phyloP scores from a whole-genome alignment of 2,888 invertebrate genomes.

The Onthophagus sagittarius region DNA sequence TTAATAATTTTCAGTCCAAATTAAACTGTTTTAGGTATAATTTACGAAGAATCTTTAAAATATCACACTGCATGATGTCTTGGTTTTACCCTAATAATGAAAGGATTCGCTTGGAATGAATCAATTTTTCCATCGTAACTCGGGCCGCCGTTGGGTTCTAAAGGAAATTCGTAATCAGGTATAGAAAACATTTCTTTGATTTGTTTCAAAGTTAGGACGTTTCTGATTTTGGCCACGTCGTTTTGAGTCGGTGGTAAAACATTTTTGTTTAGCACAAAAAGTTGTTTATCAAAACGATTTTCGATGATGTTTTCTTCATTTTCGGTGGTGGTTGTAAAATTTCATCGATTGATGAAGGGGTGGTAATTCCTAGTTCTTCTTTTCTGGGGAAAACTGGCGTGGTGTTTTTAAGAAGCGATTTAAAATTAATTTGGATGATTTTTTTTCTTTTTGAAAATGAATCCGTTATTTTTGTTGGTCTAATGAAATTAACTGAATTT shows the following conservation, averaged over 20 bases:
- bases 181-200: conserved; percentile 43
- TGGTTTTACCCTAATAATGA: conserved; percentile 15
- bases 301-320: background rate
- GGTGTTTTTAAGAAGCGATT: conserved; percentile 19
- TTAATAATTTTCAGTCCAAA: no score
- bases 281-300: background rate
- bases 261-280: background rate
- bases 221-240: background rate
- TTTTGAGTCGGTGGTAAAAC: background rate
- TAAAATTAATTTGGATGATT: conserved; percentile 17
- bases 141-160: conserved; percentile 44
- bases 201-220: conserved; percentile 37
- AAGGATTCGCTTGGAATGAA: conserved; percentile 43
- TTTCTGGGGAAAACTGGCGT: conserved; percentile 22
- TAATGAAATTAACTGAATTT: background rate
- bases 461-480: conserved; percentile 6
- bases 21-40: no score
- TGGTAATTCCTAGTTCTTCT: conserved; percentile 18
- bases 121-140: conserved; percentile 43
- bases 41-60: no score
- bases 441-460: conserved; percentile 12
- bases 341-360: conserved; percentile 16
- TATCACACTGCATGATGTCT: conserved; percentile 17
- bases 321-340: conserved; percentile 10
- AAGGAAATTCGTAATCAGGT: conserved; percentile 48